A percentile compares a stretch with the other conserved stretches of the same genome.
Evolutionary conservation across 2,113 vertebrate genomes (phyloP).

Genomic region (Ctenodactylus gundi): DNA sequence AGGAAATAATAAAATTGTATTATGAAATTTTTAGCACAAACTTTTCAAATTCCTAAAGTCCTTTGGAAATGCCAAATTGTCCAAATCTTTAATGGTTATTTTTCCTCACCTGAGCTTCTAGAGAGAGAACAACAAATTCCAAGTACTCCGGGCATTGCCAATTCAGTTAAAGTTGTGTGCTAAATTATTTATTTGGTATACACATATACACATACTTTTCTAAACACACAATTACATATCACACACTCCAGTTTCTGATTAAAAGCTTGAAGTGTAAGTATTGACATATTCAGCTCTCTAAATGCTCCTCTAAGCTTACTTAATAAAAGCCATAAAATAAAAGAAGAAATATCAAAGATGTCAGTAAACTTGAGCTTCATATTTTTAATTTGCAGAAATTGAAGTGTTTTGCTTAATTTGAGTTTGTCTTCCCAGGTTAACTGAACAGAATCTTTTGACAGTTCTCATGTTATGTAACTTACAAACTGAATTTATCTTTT

Average conservation of each 20-base stretch:
- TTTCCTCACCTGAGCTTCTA: neutral
- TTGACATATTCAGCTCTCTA: neutral
- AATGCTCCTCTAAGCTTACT: neutral
- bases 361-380: neutral
- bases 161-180: neutral
- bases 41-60: neutral
- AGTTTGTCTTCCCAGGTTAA: neutral
- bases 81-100: neutral
- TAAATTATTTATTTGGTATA: neutral
- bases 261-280: neutral
- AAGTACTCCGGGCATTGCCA: neutral
- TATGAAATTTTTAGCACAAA: constrained; percentile 2
- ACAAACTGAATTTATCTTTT: neutral
- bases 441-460: neutral
- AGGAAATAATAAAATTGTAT: neutral
- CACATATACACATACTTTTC: neutral
- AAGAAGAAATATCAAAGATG: neutral
- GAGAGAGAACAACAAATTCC: neutral
- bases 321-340: neutral
- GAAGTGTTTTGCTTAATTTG: neutral
- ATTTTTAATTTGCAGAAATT: neutral
- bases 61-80: neutral
- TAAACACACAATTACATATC: neutral
- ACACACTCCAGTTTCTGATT: neutral
- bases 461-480: neutral